phyloP scores from a whole-genome alignment of 2,888 invertebrate genomes.

The Xanthia icteritia region DNA sequence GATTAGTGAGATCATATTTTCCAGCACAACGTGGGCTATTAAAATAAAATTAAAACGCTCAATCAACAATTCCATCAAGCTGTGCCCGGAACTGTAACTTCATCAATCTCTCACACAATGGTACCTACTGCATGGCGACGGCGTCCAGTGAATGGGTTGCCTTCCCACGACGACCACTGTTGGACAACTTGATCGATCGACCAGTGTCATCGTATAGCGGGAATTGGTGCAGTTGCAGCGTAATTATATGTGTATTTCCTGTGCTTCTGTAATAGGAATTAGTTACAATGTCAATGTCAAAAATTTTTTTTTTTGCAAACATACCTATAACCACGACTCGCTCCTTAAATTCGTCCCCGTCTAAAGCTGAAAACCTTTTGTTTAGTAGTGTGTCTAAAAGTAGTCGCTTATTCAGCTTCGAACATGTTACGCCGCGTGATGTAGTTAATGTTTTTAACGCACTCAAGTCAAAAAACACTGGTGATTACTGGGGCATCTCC shows the following conservation, averaged over 20 bases:
- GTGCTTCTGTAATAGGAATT: not conserved
- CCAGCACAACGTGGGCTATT: slow-evolving; percentile 1
- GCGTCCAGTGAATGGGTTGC: slow-evolving; percentile 45
- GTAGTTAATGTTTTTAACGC: no score
- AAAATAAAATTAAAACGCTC: slow-evolving; percentile 21
- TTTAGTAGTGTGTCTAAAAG: no score
- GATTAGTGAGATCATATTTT: not conserved
- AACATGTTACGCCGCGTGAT: no score
- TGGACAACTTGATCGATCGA: slow-evolving; percentile 60
- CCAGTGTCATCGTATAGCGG: slow-evolving; percentile 22
- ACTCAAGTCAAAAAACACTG: no score
- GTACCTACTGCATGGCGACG: not conserved
- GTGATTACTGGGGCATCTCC: no score
- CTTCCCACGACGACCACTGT: slow-evolving; percentile 45
- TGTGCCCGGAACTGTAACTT: slow-evolving; percentile 41
- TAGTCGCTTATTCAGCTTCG: no score
- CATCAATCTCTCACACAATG: slow-evolving; percentile 57
- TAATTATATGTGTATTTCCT: slow-evolving; percentile 38
- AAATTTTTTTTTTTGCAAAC: no score
- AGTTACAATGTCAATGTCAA: not conserved
- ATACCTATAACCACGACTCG: no score
- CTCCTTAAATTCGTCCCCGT: no score
- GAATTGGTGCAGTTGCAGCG: slow-evolving; percentile 17
- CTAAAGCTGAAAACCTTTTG: no score
- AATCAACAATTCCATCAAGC: slow-evolving; percentile 9